Evolutionary conservation across 1,140 invertebrate genomes (phyloP), one percentile per base, ranked within the genome.

Genomic region (Drosophila pectinifera): DNA sequence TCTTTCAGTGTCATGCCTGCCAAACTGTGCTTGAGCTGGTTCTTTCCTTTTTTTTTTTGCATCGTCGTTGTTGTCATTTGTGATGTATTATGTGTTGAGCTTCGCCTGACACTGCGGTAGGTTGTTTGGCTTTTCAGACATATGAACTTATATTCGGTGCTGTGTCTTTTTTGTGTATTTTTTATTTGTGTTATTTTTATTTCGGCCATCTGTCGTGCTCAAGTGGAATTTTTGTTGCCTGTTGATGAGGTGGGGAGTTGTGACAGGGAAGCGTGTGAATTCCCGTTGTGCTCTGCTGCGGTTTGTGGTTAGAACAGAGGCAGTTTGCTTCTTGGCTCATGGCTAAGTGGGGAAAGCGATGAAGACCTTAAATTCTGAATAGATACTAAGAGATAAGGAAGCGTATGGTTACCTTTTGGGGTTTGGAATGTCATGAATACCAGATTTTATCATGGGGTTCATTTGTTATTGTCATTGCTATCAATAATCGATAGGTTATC

Each of bases 41-140:
- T 49, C 20, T 41, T 46, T 34, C 7, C 10, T 34, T 31, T 34
- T 49, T 49, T 49, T 57, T 69, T 67, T 10, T 61, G 64, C 36
- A 75, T 70, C 43, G n/a, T 42, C 26, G 45, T 42, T 64, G 57
- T 63, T 67, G 57, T 67, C 58, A 34, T 42, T 68, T 61, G 58
- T 68, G 64, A 68, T 68, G 64, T 65, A 68, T 68, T 65, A 45
- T 65, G 62, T 46, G 70, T 75, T 77, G 78, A 86, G 80, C 83
- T 86, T 73, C 80, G 39, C 45, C 83, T 61, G 75, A 80, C 57
- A 59, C 51, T 68, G 64, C 61, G 63, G 36, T 77, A 76, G 69
- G 48, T 83, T 84, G 80, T 73, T 78, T 73, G 74, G 49, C 51
- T 70, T 54, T 70, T 75, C 43, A 39, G 64, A 68, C 53, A 68